A percentile compares a stretch with the other conserved stretches of the same genome.
phyloP scores from a whole-genome alignment of 1,140 invertebrate genomes.

The Drosophila simulans region DNA sequence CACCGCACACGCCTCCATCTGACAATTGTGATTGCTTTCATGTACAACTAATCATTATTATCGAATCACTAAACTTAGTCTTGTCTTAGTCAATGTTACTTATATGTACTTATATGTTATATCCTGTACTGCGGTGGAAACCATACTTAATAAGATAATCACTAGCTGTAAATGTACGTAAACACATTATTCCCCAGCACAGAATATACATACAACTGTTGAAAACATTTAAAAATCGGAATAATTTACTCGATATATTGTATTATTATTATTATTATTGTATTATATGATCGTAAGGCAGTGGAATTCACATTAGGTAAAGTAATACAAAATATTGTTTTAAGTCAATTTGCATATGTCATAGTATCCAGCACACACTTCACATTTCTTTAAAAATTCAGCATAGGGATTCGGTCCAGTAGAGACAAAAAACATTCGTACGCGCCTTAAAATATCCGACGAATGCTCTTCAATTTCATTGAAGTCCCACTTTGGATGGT shows the following conservation, averaged over 20 bases:
- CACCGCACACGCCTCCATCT: constrained; percentile 61
- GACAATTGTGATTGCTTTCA: constrained; percentile 74
- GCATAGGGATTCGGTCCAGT: not conserved
- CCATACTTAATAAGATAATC: constrained; percentile 26
- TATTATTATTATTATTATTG: too few species aligned
- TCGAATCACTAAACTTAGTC: constrained; percentile 43
- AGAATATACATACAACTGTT: constrained; percentile 25
- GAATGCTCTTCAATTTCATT: constrained; percentile 8
- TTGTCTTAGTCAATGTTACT: constrained; percentile 43
- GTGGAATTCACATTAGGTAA: too few species aligned
- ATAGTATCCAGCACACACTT: constrained; percentile 9
- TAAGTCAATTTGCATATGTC: not conserved
- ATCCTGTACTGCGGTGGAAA: constrained; percentile 42
- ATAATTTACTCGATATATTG: not conserved
- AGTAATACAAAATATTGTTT: not conserved
- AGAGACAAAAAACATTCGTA: constrained; percentile 10
- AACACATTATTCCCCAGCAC: constrained; percentile 5
- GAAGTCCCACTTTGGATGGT: not conserved
- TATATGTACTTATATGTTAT: constrained; percentile 1
- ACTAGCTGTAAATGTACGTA: constrained; percentile 15
- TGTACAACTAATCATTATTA: constrained; percentile 63
- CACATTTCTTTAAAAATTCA: constrained; percentile 6
- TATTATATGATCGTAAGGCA: not conserved
- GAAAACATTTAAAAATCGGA: not conserved
- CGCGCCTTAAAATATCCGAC: constrained; percentile 14